Evolutionary conservation across 2,888 invertebrate species (phyloP), one percentile per base, ranked within the genome.

Genomic region (Mythimna albipuncta): DNA sequence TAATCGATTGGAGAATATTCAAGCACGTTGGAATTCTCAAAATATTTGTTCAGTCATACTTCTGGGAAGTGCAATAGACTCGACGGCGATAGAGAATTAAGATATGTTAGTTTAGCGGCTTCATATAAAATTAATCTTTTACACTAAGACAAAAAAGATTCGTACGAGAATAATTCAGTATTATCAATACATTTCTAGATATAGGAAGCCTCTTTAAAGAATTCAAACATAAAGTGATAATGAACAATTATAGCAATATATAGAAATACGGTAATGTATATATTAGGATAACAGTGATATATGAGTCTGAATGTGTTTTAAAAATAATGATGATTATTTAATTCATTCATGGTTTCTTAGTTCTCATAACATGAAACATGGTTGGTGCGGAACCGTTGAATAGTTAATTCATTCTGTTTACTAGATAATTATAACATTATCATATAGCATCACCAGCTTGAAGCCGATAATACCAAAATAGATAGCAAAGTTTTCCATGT

Each of bases 1-100:
- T 82, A 77, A 86, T 85, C 79, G 75, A 84, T 80, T 77, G 72
- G 76, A 86, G 64, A 86, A 77, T 69, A 77, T 81, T 82, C 68
- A 75, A 84, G 70, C 73, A 67, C 70, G 69, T 63, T 74, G 75
- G 75, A 71, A 85, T 86, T 67, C 70, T 82, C 62, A 54, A 84
- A 82, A 79, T 86, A 65, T 76, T 86, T 85, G 57, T 82, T 68
- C 69, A 71, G 76, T 69, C 72, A 81, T 85, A 69, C 75, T 73
- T 72, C 75, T 71, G 61, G 63, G 71, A 75, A 86, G 61, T 75
- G 81, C 61, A 69, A 69, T 75, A 64, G 59, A 73, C 47, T 64
- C 50, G 59, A 69, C 59, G 54, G 50, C 54, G 19, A 70, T 68
- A 69, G 35, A 79, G 32, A 63, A 69, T 62, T 55, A 55, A 62